Percentiles rank a stretch among this genome's conserved stretches.
These are phyloP conservation scores for Crenichthys baileyi DNA, from an alignment of 2,797 vertebrate species.

Conservation along the genomic window DNA sequence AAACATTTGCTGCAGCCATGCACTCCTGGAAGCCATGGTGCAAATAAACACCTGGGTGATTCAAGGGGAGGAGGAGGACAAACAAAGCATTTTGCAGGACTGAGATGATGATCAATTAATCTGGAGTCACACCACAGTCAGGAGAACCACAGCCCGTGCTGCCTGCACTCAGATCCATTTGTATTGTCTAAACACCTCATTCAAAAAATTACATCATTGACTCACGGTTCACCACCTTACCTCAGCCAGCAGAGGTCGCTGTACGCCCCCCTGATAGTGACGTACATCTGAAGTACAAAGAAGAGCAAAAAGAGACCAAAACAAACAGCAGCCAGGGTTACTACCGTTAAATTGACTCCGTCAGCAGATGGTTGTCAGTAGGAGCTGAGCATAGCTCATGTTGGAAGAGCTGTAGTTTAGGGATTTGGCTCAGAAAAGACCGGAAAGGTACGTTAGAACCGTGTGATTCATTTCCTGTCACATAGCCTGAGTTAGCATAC, in stretches of 20 bases:
- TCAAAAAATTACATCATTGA: conserved; percentile 58
- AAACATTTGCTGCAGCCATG: too few relatives aligned
- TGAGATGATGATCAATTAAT: conserved; percentile 9
- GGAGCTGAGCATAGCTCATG: background rate
- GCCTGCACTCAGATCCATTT: background rate
- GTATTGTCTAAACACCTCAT: conserved; percentile 12
- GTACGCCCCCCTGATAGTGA: background rate
- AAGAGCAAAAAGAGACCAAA: conserved; percentile 33
- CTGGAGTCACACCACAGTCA: background rate
- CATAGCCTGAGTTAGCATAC: background rate
- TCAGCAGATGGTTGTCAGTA: background rate
- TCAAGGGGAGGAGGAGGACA: too few relatives aligned
- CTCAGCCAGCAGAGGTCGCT: conserved; percentile 59
- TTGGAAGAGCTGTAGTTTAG: background rate
- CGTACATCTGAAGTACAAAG: conserved; percentile 53
- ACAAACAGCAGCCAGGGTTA: conserved; percentile 3
- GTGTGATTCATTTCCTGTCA: background rate
- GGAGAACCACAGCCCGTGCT: conserved; percentile 1
- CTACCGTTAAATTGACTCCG: background rate
- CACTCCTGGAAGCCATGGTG: too few relatives aligned
- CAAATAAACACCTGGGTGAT: too few relatives aligned
- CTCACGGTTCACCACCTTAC: background rate
- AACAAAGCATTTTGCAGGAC: too few relatives aligned
- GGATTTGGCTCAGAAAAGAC: background rate
- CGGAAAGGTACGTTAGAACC: conserved; percentile 42